Conservation (phyloP, 2,888 invertebrate species). For the Argyra leucocephala region DNA sequence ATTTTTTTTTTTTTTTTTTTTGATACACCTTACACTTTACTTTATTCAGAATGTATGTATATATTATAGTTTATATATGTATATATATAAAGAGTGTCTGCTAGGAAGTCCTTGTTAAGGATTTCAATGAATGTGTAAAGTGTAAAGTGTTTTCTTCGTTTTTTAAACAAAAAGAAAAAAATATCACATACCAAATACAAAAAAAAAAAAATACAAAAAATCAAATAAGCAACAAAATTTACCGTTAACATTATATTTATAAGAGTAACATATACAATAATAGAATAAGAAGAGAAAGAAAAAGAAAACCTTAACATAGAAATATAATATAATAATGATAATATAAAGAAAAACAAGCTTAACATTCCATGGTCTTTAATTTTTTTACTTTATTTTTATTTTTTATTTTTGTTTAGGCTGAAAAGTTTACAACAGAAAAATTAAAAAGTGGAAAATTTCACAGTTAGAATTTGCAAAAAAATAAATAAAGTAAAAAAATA, state of each 20-base stretch:
- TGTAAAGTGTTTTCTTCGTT: slow-evolving; percentile 2
- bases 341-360: not conserved
- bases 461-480: not conserved
- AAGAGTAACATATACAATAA: too few species aligned
- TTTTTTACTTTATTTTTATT: not conserved
- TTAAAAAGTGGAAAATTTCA: slow-evolving; percentile 3
- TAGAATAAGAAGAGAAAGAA: not conserved
- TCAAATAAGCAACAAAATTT: not conserved
- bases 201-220: not conserved
- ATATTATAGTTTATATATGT: not conserved
- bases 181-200: not conserved
- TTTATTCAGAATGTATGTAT: not conserved
- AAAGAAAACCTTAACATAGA: not conserved
- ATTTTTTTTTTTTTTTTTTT: not conserved
- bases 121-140: slow-evolving; percentile 4
- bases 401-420: too few species aligned
- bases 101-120: slow-evolving; percentile 2
- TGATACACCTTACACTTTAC: not conserved
- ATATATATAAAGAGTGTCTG: not conserved
- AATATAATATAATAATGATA: not conserved
- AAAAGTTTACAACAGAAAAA: not conserved
- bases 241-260: not conserved
- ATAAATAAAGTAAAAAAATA: not conserved
- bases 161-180: not conserved
- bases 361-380: not conserved